phyloP scores from a whole-genome alignment of 2,888 invertebrate genomes.

The Eilema sororculum region DNA sequence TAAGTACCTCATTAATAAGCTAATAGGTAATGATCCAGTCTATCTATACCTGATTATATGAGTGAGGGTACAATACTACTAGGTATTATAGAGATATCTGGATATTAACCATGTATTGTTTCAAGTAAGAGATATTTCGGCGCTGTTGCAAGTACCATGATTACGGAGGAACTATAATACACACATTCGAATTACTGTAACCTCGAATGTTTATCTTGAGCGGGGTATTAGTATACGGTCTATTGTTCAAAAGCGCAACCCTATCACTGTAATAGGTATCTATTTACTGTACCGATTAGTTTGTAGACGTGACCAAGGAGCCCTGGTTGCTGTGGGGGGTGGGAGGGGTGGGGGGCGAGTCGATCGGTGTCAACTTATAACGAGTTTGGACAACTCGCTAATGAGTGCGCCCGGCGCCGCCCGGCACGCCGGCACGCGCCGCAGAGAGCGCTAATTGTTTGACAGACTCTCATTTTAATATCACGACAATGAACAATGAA shows the following conservation, averaged over 20 bases:
- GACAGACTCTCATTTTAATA: constrained; percentile 23
- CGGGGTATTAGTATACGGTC: no score
- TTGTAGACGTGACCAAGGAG: constrained; percentile 51
- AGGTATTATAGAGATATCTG: no score
- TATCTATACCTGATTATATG: no score
- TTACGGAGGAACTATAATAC: no score
- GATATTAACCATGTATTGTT: no score
- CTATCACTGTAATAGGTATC: constrained; percentile 29
- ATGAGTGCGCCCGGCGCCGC: constrained; percentile 66
- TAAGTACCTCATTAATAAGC: not conserved
- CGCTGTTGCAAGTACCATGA: no score
- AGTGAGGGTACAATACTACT: no score
- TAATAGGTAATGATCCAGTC: no score
- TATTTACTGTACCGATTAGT: constrained; percentile 55
- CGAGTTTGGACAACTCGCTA: constrained; percentile 83
- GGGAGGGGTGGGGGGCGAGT: constrained; percentile 23
- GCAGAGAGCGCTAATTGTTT: constrained; percentile 46
- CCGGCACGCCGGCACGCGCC: constrained; percentile 31
- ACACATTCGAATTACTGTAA: no score
- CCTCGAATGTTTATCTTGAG: no score
- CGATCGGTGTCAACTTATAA: constrained; percentile 71
- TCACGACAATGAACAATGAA: constrained; percentile 26
- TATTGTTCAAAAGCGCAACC: constrained; percentile 24
- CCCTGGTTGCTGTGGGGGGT: constrained; percentile 7
- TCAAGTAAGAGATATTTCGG: no score